These are phyloP conservation scores for Zaprionus ghesquierei DNA, from an alignment of 1,140 invertebrate species.

Conservation along the genomic window DNA sequence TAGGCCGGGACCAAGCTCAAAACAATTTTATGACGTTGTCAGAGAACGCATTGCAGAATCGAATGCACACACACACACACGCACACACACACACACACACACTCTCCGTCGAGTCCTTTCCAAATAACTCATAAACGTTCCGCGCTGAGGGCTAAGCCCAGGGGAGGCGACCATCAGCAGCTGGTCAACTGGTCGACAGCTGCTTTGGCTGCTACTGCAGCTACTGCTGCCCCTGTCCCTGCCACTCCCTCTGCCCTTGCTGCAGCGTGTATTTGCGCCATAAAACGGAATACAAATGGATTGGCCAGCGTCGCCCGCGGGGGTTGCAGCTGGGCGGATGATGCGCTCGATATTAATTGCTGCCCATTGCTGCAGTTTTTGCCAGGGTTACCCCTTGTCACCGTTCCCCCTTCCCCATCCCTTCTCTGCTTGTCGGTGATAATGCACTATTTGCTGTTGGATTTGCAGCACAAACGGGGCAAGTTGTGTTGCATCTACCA, in stretches of 20 bases:
- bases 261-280: slow-evolving; percentile 55
- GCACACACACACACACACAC: not conserved
- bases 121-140: slow-evolving; percentile 75
- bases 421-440: slow-evolving; percentile 43
- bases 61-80: not conserved
- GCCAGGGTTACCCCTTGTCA: slow-evolving; percentile 8
- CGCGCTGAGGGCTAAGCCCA: not conserved
- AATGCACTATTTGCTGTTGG: slow-evolving; percentile 64
- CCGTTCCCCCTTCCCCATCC: not conserved
- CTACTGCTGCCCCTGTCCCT: not conserved
- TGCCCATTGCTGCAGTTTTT: not conserved
- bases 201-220: not conserved
- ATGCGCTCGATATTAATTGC: slow-evolving; percentile 66
- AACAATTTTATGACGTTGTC: slow-evolving; percentile 63
- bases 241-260: not conserved
- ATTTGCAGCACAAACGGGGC: slow-evolving; percentile 54
- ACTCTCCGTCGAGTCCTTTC: slow-evolving; percentile 17
- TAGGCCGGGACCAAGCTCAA: slow-evolving; percentile 42
- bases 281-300: slow-evolving; percentile 53
- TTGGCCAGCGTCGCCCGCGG: slow-evolving; percentile 5
- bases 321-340: slow-evolving; percentile 5
- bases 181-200: slow-evolving; percentile 13
- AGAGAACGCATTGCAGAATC: slow-evolving; percentile 35
- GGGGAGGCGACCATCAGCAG: slow-evolving; percentile 12
- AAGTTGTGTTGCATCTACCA: slow-evolving; percentile 15